Base-by-base conservation (phyloP, 2,888 invertebrate species). In the Ctenicera cuprea region DNA sequence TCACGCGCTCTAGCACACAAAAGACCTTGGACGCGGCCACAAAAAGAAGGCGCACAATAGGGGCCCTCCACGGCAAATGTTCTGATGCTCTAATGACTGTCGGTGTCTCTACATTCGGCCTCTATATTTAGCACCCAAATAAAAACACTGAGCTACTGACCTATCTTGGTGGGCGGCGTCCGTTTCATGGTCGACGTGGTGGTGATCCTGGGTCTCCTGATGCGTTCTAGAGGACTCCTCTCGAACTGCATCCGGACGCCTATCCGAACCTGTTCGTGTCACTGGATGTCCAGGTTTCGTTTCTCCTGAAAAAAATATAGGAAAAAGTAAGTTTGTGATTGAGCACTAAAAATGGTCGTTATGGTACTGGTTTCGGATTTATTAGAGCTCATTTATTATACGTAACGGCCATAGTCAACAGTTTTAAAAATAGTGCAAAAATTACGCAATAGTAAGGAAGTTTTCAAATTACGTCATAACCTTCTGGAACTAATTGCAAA, bases 241-340 rank as follows among this genome's bases (percentile, higher is more conserved):
- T 33, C 85, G 82, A 20, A 86, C 85, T 16, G 85, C 84, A 77
- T 87, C 87, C 61, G 87, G 86, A 68, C 86, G 82, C 76, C 87
- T 80, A 75, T 87, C 87, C 38, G 87, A 87, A 59, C 86, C 86
- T 65, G 85, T 86, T 62, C 87, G 81, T 48, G 87, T 85, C 33
- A 87, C 86, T 3, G 87, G 86, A 72, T 87, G 86, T 62, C 85
- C 82, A 67, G 85, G 84, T 79, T 86, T 87, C 33, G 83, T 82
- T 61, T 87, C 87, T 72, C 84, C 86, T 86, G 80, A 74, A 62
- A 77, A 78, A 66, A 69, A n/a, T 1, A 54, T 30, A 54, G 26
- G 9, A 61, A 70, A 57, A 54, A 50, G 1, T 43, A 26, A 38
- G n/a, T n/a, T n/a, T n/a, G n/a, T n/a, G n/a, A n/a, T n/a, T n/a